Evolutionary conservation across 2,113 vertebrate genomes (phyloP), one percentile per base, ranked within the genome.

Genomic region (Spea bombifrons): DNA sequence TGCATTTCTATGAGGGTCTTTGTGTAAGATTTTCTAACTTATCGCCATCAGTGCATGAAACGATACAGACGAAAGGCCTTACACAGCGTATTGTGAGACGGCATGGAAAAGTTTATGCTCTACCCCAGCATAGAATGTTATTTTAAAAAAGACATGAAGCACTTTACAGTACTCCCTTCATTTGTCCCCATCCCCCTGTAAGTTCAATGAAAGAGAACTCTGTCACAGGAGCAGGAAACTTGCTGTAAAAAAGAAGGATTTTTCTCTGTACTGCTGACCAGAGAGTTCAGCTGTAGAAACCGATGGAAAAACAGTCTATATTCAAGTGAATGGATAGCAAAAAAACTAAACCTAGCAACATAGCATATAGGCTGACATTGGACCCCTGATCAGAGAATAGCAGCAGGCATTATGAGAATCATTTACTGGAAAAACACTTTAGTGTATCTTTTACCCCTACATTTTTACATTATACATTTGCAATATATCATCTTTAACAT

Each of bases 231-330:
- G 68, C 17, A 80, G 71, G 76, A 30, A 68, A 74, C 67, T 46
- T 68, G 71, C 52, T 80, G 30, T 30, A 30, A 30, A 30, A 65
- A 80, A 80, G 74, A 80, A 74, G 78, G 45, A 64, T 79, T 50
- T 78, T 78, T 78, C 48, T 53, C 73, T 57, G 17, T 73, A 64
- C 64, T 73, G 71, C 71, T 74, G 71, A 80, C 65, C 59, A 64
- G 71, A 61, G 64, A 73, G 61, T 74, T 73, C 64, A 80, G 17
- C 3, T 9, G 66, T 43, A 55, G 71, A 16, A 30, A 71, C 66
- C 65, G 59, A 71, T 74, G 71, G 71, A 72, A 68, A 80, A 80
- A 80, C 78, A 80, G 71, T 61, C 71, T 80, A 71, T 44, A 9
- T 5, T 49, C 7, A 57, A 73, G 70, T 17, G 47, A 5, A 5